These are phyloP conservation scores for Barnardius zonarius DNA, from an alignment of 2,113 vertebrate genomes.

Conservation along the genomic window DNA sequence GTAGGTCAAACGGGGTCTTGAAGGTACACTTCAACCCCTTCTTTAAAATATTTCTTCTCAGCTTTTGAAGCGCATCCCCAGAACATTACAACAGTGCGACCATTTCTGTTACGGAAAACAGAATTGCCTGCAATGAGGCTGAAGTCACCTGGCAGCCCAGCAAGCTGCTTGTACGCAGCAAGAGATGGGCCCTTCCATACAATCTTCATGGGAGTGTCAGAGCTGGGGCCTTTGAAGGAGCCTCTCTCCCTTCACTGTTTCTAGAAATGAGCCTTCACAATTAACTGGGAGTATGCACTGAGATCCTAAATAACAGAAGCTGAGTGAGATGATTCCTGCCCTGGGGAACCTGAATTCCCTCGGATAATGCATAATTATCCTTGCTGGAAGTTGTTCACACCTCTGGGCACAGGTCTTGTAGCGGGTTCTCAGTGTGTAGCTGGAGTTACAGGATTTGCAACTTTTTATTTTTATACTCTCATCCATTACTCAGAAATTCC, in stretches of 20 bases:
- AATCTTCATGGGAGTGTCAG: not conserved
- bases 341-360: not conserved
- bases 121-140: not conserved
- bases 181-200: not conserved
- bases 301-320: not conserved
- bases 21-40: not conserved
- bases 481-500: not conserved
- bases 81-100: not conserved
- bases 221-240: not conserved
- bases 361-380: not conserved
- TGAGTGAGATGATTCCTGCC: not conserved
- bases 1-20: not conserved
- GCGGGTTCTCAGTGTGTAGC: not conserved
- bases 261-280: not conserved
- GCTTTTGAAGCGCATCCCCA: not conserved
- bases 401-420: not conserved
- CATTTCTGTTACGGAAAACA: not conserved
- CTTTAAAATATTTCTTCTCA: not conserved
- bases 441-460: not conserved
- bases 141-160: not conserved
- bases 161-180: not conserved
- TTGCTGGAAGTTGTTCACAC: not conserved
- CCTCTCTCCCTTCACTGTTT: not conserved
- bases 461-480: not conserved
- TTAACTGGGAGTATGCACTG: not conserved